These are phyloP conservation scores for Agrilus mali DNA, from an alignment of 2,888 invertebrate species.

Conservation along the genomic window DNA sequence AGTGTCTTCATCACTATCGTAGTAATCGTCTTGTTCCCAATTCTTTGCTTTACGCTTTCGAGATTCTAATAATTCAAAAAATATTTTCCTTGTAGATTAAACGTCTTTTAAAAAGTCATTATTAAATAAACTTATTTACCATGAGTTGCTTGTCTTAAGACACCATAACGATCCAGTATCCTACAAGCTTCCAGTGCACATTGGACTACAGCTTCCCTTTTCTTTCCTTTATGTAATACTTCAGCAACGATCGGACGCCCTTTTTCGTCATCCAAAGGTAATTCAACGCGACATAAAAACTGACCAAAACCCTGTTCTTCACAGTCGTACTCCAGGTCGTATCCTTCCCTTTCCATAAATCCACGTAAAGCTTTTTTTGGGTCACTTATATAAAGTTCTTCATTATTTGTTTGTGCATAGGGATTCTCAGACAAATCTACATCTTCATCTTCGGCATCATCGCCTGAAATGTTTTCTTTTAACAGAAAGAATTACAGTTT, in stretches of 20 bases:
- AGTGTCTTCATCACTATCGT: slow-evolving; percentile 91
- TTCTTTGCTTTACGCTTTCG: slow-evolving; percentile 66
- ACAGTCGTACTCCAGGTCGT: slow-evolving; percentile 74
- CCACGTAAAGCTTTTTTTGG: slow-evolving; percentile 90
- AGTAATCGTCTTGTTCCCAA: slow-evolving; percentile 81
- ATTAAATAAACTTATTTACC: slow-evolving; percentile 36
- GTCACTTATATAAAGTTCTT: slow-evolving; percentile 83
- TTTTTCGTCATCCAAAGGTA: slow-evolving; percentile 68
- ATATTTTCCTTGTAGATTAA: slow-evolving; percentile 1
- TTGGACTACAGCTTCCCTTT: slow-evolving; percentile 85
- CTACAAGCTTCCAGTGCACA: slow-evolving; percentile 93
- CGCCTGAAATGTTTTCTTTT: slow-evolving; percentile 45
- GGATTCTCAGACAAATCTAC: slow-evolving; percentile 73
- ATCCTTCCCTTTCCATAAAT: slow-evolving; percentile 88
- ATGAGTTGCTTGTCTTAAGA: slow-evolving; percentile 76
- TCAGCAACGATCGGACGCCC: slow-evolving; percentile 74
- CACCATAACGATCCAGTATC: slow-evolving; percentile 75
- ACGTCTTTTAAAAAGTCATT: slow-evolving; percentile 2
- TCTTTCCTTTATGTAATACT: slow-evolving; percentile 78
- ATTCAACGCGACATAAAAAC: slow-evolving; percentile 68
- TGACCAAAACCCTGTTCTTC: slow-evolving; percentile 78
- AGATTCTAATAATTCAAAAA: slow-evolving; percentile 46
- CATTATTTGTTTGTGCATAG: slow-evolving; percentile 67
- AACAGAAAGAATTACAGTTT: neutral
- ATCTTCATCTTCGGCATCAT: slow-evolving; percentile 74